Conservation (phyloP, 2,113 vertebrate species). For the Stigmatopora nigra region DNA sequence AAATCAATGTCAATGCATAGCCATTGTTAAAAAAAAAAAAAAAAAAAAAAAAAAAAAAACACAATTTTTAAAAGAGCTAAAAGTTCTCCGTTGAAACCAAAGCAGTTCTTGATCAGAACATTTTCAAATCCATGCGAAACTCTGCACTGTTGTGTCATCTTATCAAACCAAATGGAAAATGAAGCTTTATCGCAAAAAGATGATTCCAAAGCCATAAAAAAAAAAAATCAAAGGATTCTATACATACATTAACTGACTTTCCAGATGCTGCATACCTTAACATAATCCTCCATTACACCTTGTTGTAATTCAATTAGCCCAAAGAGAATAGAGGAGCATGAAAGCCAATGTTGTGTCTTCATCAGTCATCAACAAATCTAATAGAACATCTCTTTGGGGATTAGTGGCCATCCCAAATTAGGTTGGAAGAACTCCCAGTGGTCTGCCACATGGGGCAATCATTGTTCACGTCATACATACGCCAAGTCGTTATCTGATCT, state of each 20-base stretch:
- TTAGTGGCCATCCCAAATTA: conserved; percentile 55
- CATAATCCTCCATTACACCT: conserved; percentile 65
- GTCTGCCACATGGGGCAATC: conserved; percentile 50
- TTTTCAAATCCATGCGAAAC: conserved; percentile 44
- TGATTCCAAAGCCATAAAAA: too few relatives aligned
- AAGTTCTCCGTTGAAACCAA: conserved; percentile 57
- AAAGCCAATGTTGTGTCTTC: conserved; percentile 61
- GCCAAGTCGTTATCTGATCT: conserved; percentile 33
- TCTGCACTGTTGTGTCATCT: conserved; percentile 15
- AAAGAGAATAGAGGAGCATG: conserved; percentile 53
- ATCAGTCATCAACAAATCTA: conserved; percentile 72
- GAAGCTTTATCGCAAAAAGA: conserved; percentile 18
- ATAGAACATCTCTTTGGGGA: conserved; percentile 63
- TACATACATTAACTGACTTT: background rate
- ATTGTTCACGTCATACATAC: conserved; percentile 43
- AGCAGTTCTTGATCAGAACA: conserved; percentile 66
- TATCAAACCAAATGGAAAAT: conserved; percentile 7
- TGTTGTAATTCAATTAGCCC: conserved; percentile 61
- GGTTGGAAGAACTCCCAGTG: conserved; percentile 58
- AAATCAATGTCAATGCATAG: conserved; percentile 13
- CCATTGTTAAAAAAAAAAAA: conserved; percentile 21
- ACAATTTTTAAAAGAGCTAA: conserved; percentile 40
- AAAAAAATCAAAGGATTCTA: too few relatives aligned
- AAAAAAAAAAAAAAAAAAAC: too few relatives aligned
- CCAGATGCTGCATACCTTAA: conserved; percentile 58